Base-by-base conservation (phyloP, 2,113 vertebrate species). In the Rhombomys opimus region DNA sequence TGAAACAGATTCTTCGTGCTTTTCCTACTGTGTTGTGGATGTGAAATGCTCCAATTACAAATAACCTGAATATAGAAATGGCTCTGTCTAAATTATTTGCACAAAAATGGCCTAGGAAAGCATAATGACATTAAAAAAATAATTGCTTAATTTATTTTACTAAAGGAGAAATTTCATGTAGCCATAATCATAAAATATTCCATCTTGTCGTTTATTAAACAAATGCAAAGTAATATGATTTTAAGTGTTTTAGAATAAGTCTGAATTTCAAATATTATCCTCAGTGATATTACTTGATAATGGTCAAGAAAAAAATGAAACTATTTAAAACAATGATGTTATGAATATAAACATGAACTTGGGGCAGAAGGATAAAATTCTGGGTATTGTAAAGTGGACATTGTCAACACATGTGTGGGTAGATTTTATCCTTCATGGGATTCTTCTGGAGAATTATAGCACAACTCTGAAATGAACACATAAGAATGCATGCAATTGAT, bases 21-120 rank as follows among this genome's bases (percentile, higher is more conserved):
- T 86, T 91, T 30, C 50, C 57, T 72, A 76, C 32, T 67, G 63
- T 12, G 52, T 4, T 78, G 1, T 67, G 75, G 8, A 57, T 96
- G 11, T 95, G 50, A 54, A 87, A 85, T 86, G 68, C 20, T 92
- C 91, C 87, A 95, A 85, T 93, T 88, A 89, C 38, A 96, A 80
- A 22, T 76, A 85, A 93, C 87, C 15, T 87, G 61, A 27, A 38
- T 87, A 95, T 5, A 57, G 11, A 85, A 92, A 86, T 95, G 1
- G 18, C 90, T 97, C n/a, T 65, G 1, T 75, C 35, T 86, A 54
- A 82, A 81, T 77, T 3, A 54, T 88, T 93, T 87, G 27, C 41
- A n/a, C 72, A 50, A 52, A 93, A 88, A 96, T 67, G 17, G 32
- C 4, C 46, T 50, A 82, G 54, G 63, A 30, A 86, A 88, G 12